Percentiles rank a stretch among this genome's conserved stretches.
Evolutionary conservation across 1,140 invertebrate genomes (phyloP).

Genomic region (Drosophila leontia): DNA sequence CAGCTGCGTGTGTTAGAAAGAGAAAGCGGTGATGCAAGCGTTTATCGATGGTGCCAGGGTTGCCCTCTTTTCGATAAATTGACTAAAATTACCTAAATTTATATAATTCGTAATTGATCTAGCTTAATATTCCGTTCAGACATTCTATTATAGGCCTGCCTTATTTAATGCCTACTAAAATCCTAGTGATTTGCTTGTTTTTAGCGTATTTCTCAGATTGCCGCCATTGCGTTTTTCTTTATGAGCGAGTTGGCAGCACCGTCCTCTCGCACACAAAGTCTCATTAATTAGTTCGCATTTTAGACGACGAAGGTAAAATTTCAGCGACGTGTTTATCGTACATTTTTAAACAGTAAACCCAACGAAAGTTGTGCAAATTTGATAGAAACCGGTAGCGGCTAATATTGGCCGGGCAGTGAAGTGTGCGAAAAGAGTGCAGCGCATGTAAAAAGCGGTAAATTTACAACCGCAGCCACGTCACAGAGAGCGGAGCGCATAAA

Average conservation of each 20-base stretch:
- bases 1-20: slow-evolving; percentile 45
- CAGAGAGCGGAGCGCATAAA: slow-evolving; percentile 50
- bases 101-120: slow-evolving; percentile 13
- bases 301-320: slow-evolving; percentile 80
- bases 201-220: slow-evolving; percentile 24
- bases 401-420: slow-evolving; percentile 29
- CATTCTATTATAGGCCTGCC: not conserved
- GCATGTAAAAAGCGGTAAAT: slow-evolving; percentile 71
- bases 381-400: slow-evolving; percentile 67
- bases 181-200: not conserved
- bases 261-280: slow-evolving; percentile 62
- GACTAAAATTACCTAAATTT: not conserved
- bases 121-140: not conserved
- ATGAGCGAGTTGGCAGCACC: slow-evolving; percentile 60
- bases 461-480: slow-evolving; percentile 77
- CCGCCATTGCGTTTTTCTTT: slow-evolving; percentile 63
- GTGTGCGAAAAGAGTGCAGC: slow-evolving; percentile 26
- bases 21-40: slow-evolving; percentile 59
- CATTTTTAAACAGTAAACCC: slow-evolving; percentile 48
- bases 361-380: slow-evolving; percentile 44
- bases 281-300: slow-evolving; percentile 83
- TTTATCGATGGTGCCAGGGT: slow-evolving; percentile 50
- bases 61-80: slow-evolving; percentile 35
- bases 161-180: not conserved
- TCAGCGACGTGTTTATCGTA: slow-evolving; percentile 70